phyloP scores from a whole-genome alignment of 2,113 vertebrate species.

The Microcebus jonahi region DNA sequence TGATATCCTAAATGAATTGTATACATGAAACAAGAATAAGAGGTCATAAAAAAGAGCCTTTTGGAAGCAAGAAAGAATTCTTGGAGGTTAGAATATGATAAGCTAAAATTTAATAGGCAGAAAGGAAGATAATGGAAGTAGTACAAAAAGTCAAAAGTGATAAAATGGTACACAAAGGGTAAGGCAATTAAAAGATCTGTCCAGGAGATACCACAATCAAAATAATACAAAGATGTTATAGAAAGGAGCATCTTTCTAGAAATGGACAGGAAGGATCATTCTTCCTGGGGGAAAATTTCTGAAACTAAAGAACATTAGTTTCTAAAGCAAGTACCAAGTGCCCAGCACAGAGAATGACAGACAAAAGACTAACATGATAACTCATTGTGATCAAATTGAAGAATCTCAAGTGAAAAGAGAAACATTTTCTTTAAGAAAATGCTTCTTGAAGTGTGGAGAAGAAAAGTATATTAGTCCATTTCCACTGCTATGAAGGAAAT shows the following conservation, averaged over 20 bases:
- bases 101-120: background rate
- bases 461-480: no score
- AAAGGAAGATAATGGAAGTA: background rate
- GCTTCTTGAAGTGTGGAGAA: background rate
- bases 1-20: background rate
- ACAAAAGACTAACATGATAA: background rate
- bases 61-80: background rate
- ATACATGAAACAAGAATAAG: background rate
- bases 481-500: no score
- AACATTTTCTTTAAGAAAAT: background rate
- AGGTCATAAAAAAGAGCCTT: background rate
- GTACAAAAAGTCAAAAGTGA: background rate
- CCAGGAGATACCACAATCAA: background rate
- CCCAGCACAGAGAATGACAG: background rate
- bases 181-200: background rate
- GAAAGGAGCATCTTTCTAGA: background rate
- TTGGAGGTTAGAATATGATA: background rate
- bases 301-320: background rate
- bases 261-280: background rate
- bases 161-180: background rate
- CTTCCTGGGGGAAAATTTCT: background rate
- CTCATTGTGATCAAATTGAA: background rate
- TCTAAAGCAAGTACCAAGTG: background rate
- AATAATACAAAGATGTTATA: background rate
- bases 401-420: background rate